phyloP scores from a whole-genome alignment of 2,113 vertebrate genomes.

The Tapirus terrestris region DNA sequence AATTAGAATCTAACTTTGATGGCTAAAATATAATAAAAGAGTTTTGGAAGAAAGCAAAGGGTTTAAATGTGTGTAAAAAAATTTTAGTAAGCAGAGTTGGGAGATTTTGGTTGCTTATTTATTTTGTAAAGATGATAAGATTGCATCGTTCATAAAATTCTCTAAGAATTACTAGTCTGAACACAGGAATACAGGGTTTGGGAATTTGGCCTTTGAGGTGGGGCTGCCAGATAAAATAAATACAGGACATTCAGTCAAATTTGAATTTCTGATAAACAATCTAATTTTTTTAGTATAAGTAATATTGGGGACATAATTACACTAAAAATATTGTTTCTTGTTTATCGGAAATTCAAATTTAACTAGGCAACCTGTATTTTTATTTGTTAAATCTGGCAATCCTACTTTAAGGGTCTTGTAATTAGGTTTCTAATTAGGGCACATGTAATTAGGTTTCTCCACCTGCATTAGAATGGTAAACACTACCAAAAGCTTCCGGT shows the following conservation, averaged over 20 bases:
- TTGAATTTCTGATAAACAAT: background rate
- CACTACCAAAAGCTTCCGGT: background rate
- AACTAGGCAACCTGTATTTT: background rate
- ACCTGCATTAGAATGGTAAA: background rate
- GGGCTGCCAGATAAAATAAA: constrained; percentile 8
- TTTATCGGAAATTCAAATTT: constrained; percentile 27
- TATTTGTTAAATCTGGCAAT: constrained; percentile 3
- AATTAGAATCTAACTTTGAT: background rate
- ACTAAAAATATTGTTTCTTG: background rate
- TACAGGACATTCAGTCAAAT: background rate
- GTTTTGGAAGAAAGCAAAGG: background rate
- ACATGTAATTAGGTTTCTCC: background rate
- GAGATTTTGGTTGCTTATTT: background rate
- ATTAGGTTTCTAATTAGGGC: background rate
- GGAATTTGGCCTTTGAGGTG: background rate
- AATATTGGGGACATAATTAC: background rate
- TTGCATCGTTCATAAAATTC: background rate
- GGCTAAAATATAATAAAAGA: background rate
- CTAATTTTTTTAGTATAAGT: background rate
- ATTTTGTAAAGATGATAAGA: constrained; percentile 23
- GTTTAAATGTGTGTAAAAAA: background rate
- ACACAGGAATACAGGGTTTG: background rate
- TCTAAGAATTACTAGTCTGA: background rate
- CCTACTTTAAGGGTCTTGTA: background rate
- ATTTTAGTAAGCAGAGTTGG: background rate